Evolutionary conservation across 2,888 invertebrate genomes (phyloP), one percentile per base, ranked within the genome.

Genomic region (Dione vanillae): DNA sequence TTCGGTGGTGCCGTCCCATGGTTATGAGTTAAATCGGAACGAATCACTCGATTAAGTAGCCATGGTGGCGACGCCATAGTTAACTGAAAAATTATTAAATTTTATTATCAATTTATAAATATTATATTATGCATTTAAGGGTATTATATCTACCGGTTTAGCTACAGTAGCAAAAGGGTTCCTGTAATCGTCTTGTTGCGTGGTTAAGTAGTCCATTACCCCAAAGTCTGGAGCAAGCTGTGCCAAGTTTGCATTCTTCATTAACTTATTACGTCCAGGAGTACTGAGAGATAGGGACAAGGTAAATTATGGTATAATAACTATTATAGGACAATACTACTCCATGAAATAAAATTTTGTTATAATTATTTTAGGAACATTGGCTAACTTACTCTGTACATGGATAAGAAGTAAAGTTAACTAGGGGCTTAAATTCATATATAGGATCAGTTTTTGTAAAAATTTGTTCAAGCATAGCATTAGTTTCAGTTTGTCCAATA

Each of bases 101-200:
- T n/a, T n/a, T n/a, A n/a, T n/a, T n/a, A n/a, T n/a, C n/a, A n/a
- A n/a, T n/a, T n/a, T n/a, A n/a, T n/a, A n/a, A n/a, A n/a, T 5
- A n/a, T n/a, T 19, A 19, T 16, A 11, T 19, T 37, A 11, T 37
- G 16, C 37, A 11, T 37, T 1, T 10, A 56, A n/a, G 37, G 16
- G 2, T 27, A 16, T 37, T 10, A 56, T 16, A 65, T 75, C 73
- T 87, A 94, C 94, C 83, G 94, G 92, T 82, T 90, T 90, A 52
- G 89, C 83, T 40, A 89, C 87, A 61, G 83, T 81, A 40, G 94
- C 93, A 77, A 85, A 82, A 0, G 94, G 94, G 71, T 91, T 90
- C 74, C 90, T 86, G 74, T 92, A 95, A 78, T 94, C 94, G 73
- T 91, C 89, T 79, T 94, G 94, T 80, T 94, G 94, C 19, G 91